A percentile compares a stretch with the other conserved stretches of the same genome.
phyloP scores from a whole-genome alignment of 2,797 vertebrate genomes.

The Setipinna tenuifilis region DNA sequence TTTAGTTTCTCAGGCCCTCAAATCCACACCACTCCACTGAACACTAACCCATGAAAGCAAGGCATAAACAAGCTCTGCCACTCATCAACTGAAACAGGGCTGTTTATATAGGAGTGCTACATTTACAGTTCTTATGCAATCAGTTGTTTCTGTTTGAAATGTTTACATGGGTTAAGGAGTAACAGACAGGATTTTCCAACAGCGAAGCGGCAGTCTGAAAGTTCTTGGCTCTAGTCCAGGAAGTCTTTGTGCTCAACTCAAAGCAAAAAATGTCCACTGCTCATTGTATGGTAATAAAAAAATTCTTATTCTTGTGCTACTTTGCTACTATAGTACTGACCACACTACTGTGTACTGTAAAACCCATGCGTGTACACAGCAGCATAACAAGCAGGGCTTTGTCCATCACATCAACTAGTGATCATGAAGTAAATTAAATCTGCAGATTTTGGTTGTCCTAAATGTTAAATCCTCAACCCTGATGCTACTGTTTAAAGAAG shows the following conservation, averaged over 20 bases:
- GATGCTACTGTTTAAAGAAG: background rate
- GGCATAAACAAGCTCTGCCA: conserved; percentile 8
- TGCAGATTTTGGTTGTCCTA: background rate
- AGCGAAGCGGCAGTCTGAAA: background rate
- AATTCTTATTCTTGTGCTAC: background rate
- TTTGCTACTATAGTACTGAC: background rate
- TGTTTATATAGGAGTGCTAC: background rate
- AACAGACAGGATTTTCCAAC: conserved; percentile 22
- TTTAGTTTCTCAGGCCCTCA: background rate
- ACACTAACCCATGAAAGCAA: background rate
- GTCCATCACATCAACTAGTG: background rate
- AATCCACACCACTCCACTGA: background rate
- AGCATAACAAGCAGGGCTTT: background rate
- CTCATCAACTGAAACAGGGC: background rate
- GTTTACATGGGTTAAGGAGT: conserved; percentile 11
- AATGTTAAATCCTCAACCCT: conserved; percentile 6
- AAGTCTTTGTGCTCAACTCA: background rate
- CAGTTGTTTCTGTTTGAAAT: conserved; percentile 21
- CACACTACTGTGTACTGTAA: background rate
- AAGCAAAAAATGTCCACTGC: too few species aligned
- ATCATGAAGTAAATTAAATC: background rate
- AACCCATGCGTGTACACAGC: background rate
- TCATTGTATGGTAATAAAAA: background rate
- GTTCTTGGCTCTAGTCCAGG: background rate
- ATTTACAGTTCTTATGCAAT: conserved; percentile 17